Evolutionary conservation across 2,888 invertebrate species (phyloP).

Genomic region (Drosophila histrio): DNA sequence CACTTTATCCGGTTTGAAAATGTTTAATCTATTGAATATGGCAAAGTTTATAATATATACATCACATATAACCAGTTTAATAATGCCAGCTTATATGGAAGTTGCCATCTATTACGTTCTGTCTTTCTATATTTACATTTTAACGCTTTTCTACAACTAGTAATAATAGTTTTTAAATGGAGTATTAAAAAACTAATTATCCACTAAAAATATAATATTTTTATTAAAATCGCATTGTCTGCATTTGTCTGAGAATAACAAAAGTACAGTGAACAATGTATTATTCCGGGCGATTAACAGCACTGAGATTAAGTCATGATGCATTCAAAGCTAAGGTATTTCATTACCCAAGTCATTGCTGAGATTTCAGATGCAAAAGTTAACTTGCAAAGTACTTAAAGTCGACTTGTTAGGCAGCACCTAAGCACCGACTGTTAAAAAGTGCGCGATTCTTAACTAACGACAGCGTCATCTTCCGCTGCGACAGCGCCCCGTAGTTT

Average conservation of each 20-base stretch:
- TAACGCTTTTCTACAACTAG: not conserved
- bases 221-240: not conserved
- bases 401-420: slow-evolving; percentile 65
- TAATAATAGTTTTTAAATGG: not conserved
- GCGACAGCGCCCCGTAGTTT: slow-evolving; percentile 59
- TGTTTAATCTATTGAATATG: too few species aligned
- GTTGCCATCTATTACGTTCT: not conserved
- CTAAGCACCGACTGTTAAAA: slow-evolving; percentile 41
- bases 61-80: too few species aligned
- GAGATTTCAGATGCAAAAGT: slow-evolving; percentile 38
- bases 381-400: slow-evolving; percentile 56
- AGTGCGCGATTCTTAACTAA: slow-evolving; percentile 70
- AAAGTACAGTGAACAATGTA: slow-evolving; percentile 17
- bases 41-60: too few species aligned
- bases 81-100: not conserved
- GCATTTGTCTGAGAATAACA: not conserved
- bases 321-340: slow-evolving; percentile 46
- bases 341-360: slow-evolving; percentile 47
- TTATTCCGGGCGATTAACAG: slow-evolving; percentile 28
- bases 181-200: not conserved
- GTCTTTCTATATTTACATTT: not conserved
- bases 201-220: not conserved
- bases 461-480: slow-evolving; percentile 71
- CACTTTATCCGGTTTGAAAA: too few species aligned
- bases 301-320: slow-evolving; percentile 49